Percentiles rank a stretch among this genome's conserved stretches.
Conservation (phyloP, 2,888 invertebrate species). For the Elmis aenea region DNA sequence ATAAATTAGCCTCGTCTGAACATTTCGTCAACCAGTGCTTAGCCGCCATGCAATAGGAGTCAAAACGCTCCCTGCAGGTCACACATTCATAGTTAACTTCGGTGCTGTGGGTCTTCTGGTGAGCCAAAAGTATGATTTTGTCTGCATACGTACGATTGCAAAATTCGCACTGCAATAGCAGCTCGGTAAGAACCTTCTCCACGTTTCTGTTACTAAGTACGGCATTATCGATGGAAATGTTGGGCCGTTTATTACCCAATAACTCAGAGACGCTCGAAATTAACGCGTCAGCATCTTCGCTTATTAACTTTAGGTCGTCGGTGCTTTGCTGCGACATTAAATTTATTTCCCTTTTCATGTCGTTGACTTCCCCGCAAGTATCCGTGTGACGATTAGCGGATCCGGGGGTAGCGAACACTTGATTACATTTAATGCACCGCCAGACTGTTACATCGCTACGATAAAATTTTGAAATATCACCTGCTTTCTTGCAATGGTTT, state of each 20-base stretch:
- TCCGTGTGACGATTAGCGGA: conserved; percentile 37
- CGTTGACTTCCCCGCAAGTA: conserved; percentile 22
- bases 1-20: conserved; percentile 46
- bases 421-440: conserved; percentile 45
- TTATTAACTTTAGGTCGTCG: conserved; percentile 10
- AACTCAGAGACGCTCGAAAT: conserved; percentile 13
- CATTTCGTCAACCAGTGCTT: conserved; percentile 52
- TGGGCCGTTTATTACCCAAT: conserved; percentile 8
- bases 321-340: conserved; percentile 2
- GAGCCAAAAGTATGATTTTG: conserved; percentile 45
- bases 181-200: conserved; percentile 43
- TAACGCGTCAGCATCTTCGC: conserved; percentile 19
- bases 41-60: conserved; percentile 51
- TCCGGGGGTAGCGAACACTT: conserved; percentile 41
- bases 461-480: conserved; percentile 45
- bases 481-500: conserved; percentile 46
- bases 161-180: conserved; percentile 56
- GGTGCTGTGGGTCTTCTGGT: conserved; percentile 46
- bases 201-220: conserved; percentile 22
- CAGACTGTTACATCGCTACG: conserved; percentile 46
- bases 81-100: conserved; percentile 48
- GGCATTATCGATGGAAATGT: conserved; percentile 2
- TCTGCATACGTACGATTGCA: conserved; percentile 56
- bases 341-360: conserved; percentile 1
- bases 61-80: conserved; percentile 45